Evolutionary conservation across 2,113 vertebrate species (phyloP), one percentile per base, ranked within the genome.

Genomic region (Chionodraco myersi): DNA sequence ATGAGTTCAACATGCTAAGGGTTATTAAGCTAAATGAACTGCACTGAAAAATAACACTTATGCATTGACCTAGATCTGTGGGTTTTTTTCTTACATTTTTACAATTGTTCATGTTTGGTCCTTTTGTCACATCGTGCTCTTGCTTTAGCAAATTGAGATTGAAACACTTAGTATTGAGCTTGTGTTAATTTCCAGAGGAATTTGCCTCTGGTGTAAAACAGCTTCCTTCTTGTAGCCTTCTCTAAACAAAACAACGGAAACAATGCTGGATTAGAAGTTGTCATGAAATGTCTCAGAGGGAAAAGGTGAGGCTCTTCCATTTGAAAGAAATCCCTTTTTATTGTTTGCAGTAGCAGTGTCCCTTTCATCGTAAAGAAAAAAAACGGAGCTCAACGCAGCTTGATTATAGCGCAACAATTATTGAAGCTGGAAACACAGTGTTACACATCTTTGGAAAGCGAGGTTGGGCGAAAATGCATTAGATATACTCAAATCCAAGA

Each of bases 391-490:
- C 69, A 73, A 80, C 86, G 56, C 72, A 49, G 64, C 60, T 79
- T 77, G 58, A 89, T 84, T 88, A 75, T 76, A 57, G 79, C 77
- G 72, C 63, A 75, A 70, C 72, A 84, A 85, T 85, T 68, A 80
- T 72, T 16, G 44, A 82, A 36, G 70, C 69, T 59, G 49, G 44
- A 81, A 73, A 64, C 34, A 70, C 61, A 44, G 80, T 60, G 62
- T 61, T 62, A 47, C 18, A 21, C 66, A 47, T 75, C 77, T 84
- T 75, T 84, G 52, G 83, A 84, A 83, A 66, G 61, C 45, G 26
- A 1, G 10, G 52, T 79, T 80, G 78, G 71, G 52, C 34, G n/a
- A 73, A 89, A 82, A 52, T 70, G 72, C 73, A 87, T 88, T 87
- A 56, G 69, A 82, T 73, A 67, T 76, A 81, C 68, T 82, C 51